phyloP scores from a whole-genome alignment of 2,113 vertebrate genomes.

The Stigmatopora argus region DNA sequence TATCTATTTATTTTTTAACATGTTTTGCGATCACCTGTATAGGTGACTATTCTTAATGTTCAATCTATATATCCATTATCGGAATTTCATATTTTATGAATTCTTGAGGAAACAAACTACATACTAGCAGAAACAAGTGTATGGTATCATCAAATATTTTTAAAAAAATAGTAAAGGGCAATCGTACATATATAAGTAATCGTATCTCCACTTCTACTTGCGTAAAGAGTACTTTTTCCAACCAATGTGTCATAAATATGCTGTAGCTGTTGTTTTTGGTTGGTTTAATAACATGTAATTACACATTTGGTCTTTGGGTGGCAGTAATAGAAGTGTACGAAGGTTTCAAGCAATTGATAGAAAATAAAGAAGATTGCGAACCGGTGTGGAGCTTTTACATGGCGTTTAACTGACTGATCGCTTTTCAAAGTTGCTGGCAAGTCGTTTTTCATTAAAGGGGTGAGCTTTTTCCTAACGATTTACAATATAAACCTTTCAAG shows the following conservation, averaged over 20 bases:
- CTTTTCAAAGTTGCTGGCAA: not conserved
- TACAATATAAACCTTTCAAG: not conserved
- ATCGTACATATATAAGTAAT: no score
- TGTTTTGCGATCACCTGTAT: no score
- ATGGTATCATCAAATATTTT: no score
- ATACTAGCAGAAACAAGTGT: no score
- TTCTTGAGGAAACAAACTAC: no score
- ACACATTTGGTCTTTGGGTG: not conserved
- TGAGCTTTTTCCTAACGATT: not conserved
- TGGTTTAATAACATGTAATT: not conserved
- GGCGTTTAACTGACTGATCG: not conserved
- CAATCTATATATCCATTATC: conserved; percentile 33
- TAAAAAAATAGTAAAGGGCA: no score
- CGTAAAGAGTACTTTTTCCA: no score
- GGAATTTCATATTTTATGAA: conserved; percentile 25
- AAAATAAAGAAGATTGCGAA: not conserved
- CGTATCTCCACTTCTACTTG: no score
- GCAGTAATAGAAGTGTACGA: not conserved
- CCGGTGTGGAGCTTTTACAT: not conserved
- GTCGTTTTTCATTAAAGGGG: not conserved
- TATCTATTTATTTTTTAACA: no score
- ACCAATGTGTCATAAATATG: no score
- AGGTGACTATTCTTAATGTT: not conserved
- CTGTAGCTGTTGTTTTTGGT: no score
- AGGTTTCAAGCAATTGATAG: not conserved